These are phyloP conservation scores for Cassiopea xamachana DNA, from an alignment of 30 jellyfish, hydroid and myxozoan genomes.

Conservation along the genomic window DNA sequence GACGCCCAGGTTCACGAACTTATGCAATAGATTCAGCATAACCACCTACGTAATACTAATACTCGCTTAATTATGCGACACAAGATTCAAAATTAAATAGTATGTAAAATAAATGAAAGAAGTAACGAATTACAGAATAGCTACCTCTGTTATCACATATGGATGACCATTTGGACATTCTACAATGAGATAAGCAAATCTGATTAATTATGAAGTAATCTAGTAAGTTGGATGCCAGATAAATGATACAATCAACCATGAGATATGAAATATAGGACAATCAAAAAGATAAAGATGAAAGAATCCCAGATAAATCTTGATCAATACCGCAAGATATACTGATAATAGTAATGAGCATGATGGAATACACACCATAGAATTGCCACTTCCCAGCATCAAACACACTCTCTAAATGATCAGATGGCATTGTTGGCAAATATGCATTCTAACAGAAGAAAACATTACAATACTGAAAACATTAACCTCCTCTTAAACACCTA, in stretches of 20 bases:
- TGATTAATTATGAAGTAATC: neutral
- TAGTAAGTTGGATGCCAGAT: no score
- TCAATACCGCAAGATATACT: no score
- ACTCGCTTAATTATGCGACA: no score
- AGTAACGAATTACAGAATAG: neutral
- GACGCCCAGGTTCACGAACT: no score
- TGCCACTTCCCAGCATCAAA: slow-evolving; percentile 39
- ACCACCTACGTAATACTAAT: neutral
- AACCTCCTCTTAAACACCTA: neutral
- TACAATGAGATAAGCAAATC: neutral
- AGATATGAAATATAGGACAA: no score
- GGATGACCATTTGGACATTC: slow-evolving; percentile 84
- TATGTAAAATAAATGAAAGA: no score
- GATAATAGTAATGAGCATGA: neutral
- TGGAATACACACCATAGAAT: slow-evolving; percentile 18
- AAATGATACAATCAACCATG: no score
- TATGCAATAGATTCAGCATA: neutral
- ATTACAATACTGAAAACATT: neutral
- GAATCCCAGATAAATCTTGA: no score
- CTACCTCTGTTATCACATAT: slow-evolving; percentile 66
- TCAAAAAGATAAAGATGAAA: no score
- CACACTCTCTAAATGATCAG: slow-evolving; percentile 49
- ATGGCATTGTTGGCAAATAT: slow-evolving; percentile 85
- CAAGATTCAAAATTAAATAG: no score
- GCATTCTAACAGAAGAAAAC: slow-evolving; percentile 27